A percentile compares a stretch with the other conserved stretches of the same genome.
Evolutionary conservation across 2,797 vertebrate species (phyloP).

Genomic region (Pseudotriccus pelzelni): DNA sequence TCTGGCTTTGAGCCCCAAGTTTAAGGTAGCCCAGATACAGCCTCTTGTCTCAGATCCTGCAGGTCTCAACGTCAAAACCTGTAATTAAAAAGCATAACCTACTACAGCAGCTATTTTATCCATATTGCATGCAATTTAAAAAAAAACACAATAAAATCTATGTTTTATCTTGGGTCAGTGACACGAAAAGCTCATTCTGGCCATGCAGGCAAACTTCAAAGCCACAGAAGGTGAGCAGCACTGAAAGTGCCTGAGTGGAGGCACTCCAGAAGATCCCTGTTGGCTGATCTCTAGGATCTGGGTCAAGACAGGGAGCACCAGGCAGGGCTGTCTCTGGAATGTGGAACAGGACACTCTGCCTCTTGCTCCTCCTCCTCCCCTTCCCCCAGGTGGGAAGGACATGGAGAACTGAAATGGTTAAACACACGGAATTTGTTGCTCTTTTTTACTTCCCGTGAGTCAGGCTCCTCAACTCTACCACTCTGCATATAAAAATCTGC

Average conservation of each 20-base stretch:
- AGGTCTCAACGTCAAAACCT: neutral
- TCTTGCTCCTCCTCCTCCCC: neutral
- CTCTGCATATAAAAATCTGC: neutral
- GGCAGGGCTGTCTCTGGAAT: neutral
- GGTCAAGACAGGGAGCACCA: neutral
- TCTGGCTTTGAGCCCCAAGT: neutral
- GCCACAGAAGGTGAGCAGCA: neutral
- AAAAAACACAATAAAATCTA: neutral
- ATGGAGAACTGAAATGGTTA: neutral
- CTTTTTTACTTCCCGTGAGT: conserved; percentile 31
- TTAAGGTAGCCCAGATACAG: neutral
- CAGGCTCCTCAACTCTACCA: neutral
- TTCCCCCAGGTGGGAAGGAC: neutral
- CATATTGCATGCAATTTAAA: neutral
- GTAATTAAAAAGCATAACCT: neutral
- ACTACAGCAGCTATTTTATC: neutral
- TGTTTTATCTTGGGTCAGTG: neutral
- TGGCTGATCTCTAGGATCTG: neutral
- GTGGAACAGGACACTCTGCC: neutral
- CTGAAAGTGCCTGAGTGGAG: neutral
- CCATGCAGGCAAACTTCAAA: neutral
- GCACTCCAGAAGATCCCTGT: neutral
- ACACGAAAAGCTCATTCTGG: neutral
- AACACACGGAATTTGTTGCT: neutral
- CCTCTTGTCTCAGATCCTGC: neutral